A percentile compares a stretch with the other conserved stretches of the same genome.
These are phyloP conservation scores for Parnassius apollo DNA, from an alignment of 2,888 invertebrate genomes.

Conservation along the genomic window DNA sequence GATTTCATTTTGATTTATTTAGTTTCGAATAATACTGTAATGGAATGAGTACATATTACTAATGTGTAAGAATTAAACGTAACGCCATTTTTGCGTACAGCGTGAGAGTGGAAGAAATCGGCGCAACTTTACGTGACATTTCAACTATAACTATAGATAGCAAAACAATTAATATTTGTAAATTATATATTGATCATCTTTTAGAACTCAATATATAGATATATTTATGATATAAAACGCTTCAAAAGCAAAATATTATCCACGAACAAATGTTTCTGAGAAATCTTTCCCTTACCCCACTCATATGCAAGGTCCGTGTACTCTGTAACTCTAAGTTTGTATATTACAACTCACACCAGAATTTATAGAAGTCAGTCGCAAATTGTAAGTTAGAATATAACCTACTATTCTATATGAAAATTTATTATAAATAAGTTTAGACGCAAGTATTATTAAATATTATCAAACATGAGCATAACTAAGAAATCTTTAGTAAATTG, in stretches of 20 bases:
- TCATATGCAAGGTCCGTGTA: conserved; percentile 51
- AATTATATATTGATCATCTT: conserved; percentile 24
- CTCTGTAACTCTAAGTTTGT: conserved; percentile 28
- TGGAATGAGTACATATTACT: too few relatives aligned
- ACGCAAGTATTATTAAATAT: conserved; percentile 32
- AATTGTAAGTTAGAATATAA: conserved; percentile 52
- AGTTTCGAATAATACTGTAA: too few relatives aligned
- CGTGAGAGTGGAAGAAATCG: too few relatives aligned
- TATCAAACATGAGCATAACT: conserved; percentile 14
- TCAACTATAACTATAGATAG: conserved; percentile 23
- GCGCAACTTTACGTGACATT: neutral
- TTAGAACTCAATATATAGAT: conserved; percentile 18
- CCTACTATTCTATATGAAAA: conserved; percentile 32
- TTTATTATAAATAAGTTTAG: conserved; percentile 26
- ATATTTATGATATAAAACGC: conserved; percentile 29
- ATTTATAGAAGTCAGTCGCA: conserved; percentile 41
- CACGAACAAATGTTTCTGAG: conserved; percentile 44
- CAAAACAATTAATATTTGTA: conserved; percentile 23
- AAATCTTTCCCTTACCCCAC: conserved; percentile 58
- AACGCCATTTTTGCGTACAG: too few relatives aligned
- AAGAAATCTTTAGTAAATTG: conserved; percentile 9
- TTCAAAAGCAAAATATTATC: conserved; percentile 50
- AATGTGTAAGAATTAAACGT: too few relatives aligned
- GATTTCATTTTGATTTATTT: too few relatives aligned
- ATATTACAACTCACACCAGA: conserved; percentile 40